These are phyloP conservation scores for Periplaneta americana DNA, from an alignment of 1,140 invertebrate genomes.

Conservation along the genomic window DNA sequence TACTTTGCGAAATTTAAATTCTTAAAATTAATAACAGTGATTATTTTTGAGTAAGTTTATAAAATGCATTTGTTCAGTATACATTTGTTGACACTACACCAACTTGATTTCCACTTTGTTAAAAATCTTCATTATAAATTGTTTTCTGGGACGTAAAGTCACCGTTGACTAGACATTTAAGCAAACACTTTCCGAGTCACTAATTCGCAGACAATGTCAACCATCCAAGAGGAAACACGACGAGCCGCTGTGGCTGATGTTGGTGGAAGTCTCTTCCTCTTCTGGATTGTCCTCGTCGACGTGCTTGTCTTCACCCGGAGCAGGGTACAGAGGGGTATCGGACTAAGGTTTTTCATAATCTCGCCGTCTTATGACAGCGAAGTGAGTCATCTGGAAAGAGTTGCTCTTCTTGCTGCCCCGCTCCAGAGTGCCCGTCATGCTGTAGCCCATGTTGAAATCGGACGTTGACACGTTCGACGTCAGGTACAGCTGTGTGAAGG, in stretches of 20 bases:
- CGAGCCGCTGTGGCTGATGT: neutral
- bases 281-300: neutral
- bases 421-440: conserved; percentile 79
- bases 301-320: neutral
- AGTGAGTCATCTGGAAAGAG: conserved; percentile 77
- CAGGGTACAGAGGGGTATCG: neutral
- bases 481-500: conserved; percentile 54
- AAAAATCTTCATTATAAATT: no score
- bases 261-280: neutral
- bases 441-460: conserved; percentile 84
- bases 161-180: neutral
- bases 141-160: neutral
- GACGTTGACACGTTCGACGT: conserved; percentile 71
- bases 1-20: no score
- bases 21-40: no score
- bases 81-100: no score
- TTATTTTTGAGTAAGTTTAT: no score
- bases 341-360: conserved; percentile 29
- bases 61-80: no score
- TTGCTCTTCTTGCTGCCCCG: conserved; percentile 70
- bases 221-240: neutral
- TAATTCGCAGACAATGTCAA: neutral
- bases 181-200: no score
- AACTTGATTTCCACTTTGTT: no score
- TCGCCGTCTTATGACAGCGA: conserved; percentile 70